Evolutionary conservation across 2,113 vertebrate species (phyloP).

Genomic region (Megaleporinus macrocephalus): DNA sequence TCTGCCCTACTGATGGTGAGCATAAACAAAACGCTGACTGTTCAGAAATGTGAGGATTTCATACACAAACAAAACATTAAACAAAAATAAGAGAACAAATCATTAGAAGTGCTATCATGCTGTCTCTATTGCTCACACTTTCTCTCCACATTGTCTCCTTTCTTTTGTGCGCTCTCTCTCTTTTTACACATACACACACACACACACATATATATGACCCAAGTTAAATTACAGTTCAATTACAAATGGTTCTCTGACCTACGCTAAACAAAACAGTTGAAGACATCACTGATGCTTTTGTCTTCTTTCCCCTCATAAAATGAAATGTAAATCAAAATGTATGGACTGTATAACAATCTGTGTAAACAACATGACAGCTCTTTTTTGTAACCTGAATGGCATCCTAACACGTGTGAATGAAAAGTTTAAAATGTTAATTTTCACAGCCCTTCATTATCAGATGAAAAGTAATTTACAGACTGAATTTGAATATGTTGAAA

Average conservation of each 20-base stretch:
- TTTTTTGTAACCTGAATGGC: background rate
- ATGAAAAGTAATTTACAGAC: background rate
- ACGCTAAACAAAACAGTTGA: background rate
- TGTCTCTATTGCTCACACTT: background rate
- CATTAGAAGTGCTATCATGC: background rate
- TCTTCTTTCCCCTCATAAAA: background rate
- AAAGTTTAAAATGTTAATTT: background rate
- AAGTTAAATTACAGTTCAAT: slow-evolving; percentile 22
- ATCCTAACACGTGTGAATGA: background rate
- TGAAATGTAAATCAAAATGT: background rate
- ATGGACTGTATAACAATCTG: background rate
- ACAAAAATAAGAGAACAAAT: background rate
- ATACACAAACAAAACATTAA: background rate
- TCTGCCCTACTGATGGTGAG: background rate
- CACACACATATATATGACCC: slow-evolving; percentile 27
- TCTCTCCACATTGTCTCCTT: background rate
- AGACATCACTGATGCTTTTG: background rate
- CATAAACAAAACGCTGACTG: background rate
- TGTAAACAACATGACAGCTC: background rate
- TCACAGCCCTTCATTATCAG: background rate
- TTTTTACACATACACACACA: too few species aligned
- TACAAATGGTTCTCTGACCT: background rate
- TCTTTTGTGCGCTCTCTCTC: slow-evolving; percentile 8
- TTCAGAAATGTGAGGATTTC: background rate
- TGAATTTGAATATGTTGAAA: background rate